phyloP scores from a whole-genome alignment of 2,797 vertebrate species.

The Rhodeus uyekii region DNA sequence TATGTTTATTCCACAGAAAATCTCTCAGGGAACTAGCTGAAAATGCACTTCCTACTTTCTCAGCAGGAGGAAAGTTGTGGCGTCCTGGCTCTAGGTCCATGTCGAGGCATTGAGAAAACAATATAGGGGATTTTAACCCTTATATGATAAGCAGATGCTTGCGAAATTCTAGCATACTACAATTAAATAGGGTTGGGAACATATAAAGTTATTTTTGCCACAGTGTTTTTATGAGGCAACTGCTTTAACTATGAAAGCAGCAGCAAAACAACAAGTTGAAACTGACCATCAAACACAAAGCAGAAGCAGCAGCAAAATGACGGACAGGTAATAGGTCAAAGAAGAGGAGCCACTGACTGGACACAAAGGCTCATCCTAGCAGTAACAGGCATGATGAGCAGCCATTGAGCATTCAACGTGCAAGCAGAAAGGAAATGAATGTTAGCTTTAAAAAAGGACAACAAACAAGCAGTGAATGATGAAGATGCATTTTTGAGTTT shows the following conservation, averaged over 20 bases:
- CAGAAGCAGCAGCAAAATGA: constrained; percentile 88
- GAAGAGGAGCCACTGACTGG: constrained; percentile 85
- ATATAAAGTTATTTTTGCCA: neutral
- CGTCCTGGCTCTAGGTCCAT: constrained; percentile 37
- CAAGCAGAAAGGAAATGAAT: constrained; percentile 59
- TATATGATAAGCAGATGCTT: neutral
- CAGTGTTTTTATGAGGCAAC: neutral
- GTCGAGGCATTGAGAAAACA: constrained; percentile 3
- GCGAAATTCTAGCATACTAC: too few relatives aligned
- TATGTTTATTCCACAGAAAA: constrained; percentile 75
- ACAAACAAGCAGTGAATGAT: constrained; percentile 10
- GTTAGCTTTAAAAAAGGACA: constrained; percentile 35
- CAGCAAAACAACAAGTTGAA: constrained; percentile 73
- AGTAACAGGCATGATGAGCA: constrained; percentile 80
- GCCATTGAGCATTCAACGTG: constrained; percentile 78
- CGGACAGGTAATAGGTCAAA: constrained; percentile 77
- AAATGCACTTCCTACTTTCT: constrained; percentile 57
- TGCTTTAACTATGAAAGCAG: neutral
- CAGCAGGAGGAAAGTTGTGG: constrained; percentile 43
- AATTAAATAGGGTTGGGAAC: neutral
- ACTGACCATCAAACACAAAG: constrained; percentile 89
- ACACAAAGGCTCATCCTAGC: constrained; percentile 90
- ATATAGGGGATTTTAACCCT: neutral
- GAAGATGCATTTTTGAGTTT: neutral
- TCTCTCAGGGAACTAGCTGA: constrained; percentile 59